phyloP scores from a whole-genome alignment of 1,140 invertebrate species.

The Druon quercuslanigerum region DNA sequence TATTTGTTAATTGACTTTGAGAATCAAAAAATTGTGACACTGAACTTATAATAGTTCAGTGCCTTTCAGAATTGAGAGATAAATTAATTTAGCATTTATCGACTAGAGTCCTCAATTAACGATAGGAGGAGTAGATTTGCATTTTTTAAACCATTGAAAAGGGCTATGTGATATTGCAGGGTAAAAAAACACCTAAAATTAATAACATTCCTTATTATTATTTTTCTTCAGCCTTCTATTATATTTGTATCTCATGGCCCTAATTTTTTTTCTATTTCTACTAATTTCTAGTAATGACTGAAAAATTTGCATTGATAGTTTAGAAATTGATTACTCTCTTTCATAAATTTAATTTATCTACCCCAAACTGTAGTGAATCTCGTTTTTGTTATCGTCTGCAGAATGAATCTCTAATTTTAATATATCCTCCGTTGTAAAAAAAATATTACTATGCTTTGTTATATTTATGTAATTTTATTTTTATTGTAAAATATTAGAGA shows the following conservation, averaged over 20 bases:
- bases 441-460: not conserved
- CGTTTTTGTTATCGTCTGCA: constrained; percentile 8
- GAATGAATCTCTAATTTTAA: constrained; percentile 7
- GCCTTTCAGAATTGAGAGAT: not conserved
- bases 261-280: not conserved
- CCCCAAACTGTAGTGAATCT: not conserved
- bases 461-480: not conserved
- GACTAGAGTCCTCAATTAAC: not conserved
- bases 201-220: too few relatives aligned
- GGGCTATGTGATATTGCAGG: not conserved
- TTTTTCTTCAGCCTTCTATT: not conserved
- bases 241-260: not conserved
- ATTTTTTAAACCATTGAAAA: constrained; percentile 3
- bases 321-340: not conserved
- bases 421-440: too few relatives aligned
- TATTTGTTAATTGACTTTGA: too few relatives aligned
- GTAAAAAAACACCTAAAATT: too few relatives aligned
- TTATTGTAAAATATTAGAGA: constrained; percentile 4
- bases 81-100: not conserved
- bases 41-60: constrained; percentile 3
- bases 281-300: not conserved
- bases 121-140: not conserved
- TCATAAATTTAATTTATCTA: not conserved
- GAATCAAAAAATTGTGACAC: too few relatives aligned
- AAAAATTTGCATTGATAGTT: not conserved